Conservation (phyloP, 2,113 vertebrate genomes). For the Stercorarius parasiticus region DNA sequence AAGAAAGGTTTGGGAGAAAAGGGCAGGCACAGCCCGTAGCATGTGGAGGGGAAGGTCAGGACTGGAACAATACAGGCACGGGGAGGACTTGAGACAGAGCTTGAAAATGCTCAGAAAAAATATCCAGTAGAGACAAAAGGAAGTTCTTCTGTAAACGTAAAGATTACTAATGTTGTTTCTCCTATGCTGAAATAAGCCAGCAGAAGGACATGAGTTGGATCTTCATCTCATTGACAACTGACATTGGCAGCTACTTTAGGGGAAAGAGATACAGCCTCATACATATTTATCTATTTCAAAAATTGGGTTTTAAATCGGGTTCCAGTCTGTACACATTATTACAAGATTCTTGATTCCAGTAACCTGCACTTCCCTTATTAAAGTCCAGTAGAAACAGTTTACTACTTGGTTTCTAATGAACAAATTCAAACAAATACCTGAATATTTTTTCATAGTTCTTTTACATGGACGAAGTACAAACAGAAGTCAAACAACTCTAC, state of each 20-base stretch:
- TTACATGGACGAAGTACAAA: neutral
- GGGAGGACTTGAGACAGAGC: neutral
- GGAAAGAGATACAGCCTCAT: neutral
- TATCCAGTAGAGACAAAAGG: neutral
- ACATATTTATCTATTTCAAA: neutral
- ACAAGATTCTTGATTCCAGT: neutral
- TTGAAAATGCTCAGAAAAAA: neutral
- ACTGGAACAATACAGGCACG: neutral
- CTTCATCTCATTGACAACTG: neutral
- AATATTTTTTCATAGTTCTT: neutral
- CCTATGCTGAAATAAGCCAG: neutral
- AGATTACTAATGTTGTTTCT: neutral
- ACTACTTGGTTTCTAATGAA: slow-evolving; percentile 21
- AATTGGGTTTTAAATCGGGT: neutral
- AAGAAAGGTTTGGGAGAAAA: neutral
- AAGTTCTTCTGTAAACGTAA: neutral
- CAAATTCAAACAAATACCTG: neutral
- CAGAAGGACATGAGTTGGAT: neutral
- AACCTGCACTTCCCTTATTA: neutral
- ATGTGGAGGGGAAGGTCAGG: neutral
- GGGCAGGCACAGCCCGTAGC: neutral
- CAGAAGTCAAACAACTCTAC: neutral
- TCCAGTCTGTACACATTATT: neutral
- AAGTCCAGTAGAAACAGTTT: slow-evolving; percentile 28
- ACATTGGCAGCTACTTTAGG: neutral